These are phyloP conservation scores for Columba livia DNA, from an alignment of 2,113 vertebrate species.

Conservation along the genomic window DNA sequence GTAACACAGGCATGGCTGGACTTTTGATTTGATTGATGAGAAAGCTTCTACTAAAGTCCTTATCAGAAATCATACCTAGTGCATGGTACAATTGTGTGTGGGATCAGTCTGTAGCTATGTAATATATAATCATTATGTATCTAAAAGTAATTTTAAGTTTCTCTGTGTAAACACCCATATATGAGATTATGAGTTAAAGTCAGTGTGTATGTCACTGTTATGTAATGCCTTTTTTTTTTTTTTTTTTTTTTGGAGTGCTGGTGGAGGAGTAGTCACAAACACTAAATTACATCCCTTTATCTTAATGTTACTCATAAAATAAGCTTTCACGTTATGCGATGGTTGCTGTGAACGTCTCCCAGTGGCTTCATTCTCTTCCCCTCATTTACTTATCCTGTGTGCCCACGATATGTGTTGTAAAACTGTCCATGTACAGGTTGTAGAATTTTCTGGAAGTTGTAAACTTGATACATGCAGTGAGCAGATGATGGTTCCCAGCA, in stretches of 20 bases:
- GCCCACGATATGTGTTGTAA: rapidly evolving
- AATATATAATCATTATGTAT: not conserved
- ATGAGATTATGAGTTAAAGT: not conserved
- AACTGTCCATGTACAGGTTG: not conserved
- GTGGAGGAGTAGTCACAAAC: not conserved
- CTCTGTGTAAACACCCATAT: not conserved
- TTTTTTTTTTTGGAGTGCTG: not conserved
- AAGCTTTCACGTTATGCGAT: not conserved
- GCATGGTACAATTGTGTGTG: rapidly evolving
- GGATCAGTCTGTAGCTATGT: not conserved
- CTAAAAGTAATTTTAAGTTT: not conserved
- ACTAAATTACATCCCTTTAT: not conserved
- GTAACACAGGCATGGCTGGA: not conserved
- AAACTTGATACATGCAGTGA: rapidly evolving
- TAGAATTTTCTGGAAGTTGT: not conserved
- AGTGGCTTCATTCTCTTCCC: not conserved
- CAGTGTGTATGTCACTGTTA: too few relatives aligned
- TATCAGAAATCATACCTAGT: not conserved
- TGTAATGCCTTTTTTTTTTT: too few relatives aligned
- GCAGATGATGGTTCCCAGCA: not conserved
- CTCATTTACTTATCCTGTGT: not conserved
- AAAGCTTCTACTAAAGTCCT: not conserved
- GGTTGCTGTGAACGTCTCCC: not conserved
- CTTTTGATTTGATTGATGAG: not conserved
- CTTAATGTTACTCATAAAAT: not conserved